Conservation (phyloP, 1,140 invertebrate genomes). For the Euglossa dilemma region DNA sequence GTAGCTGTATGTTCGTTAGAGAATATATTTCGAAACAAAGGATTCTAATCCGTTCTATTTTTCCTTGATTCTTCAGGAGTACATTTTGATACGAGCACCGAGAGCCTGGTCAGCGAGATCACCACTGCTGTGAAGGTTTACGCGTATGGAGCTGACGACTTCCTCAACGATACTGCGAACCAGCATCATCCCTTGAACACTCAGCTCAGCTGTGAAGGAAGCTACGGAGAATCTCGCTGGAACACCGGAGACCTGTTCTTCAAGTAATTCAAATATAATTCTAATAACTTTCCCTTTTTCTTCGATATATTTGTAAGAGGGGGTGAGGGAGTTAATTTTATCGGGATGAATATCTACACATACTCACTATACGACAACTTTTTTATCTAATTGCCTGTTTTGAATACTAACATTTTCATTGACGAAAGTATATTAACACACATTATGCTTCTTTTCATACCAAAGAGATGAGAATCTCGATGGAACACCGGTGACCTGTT, state of each 20-base stretch:
- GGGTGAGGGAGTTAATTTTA: no score
- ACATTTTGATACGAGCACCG: constrained; percentile 94
- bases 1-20: neutral
- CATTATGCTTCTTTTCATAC: no score
- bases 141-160: constrained; percentile 94
- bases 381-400: no score
- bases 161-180: constrained; percentile 89
- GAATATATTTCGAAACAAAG: neutral
- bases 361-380: no score
- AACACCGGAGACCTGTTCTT: constrained; percentile 88
- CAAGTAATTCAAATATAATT: constrained; percentile 78
- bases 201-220: constrained; percentile 90
- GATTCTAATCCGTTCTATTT: neutral
- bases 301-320: neutral
- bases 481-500: no score
- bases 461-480: no score
- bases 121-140: constrained; percentile 95
- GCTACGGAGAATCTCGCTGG: constrained; percentile 88
- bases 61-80: constrained; percentile 85
- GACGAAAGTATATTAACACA: no score
- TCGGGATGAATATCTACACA: no score
- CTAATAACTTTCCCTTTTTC: neutral
- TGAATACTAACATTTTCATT: no score
- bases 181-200: constrained; percentile 89
- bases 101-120: constrained; percentile 91